These are phyloP conservation scores for Pediacus dermestoides DNA, from an alignment of 2,888 invertebrate genomes.

Conservation along the genomic window DNA sequence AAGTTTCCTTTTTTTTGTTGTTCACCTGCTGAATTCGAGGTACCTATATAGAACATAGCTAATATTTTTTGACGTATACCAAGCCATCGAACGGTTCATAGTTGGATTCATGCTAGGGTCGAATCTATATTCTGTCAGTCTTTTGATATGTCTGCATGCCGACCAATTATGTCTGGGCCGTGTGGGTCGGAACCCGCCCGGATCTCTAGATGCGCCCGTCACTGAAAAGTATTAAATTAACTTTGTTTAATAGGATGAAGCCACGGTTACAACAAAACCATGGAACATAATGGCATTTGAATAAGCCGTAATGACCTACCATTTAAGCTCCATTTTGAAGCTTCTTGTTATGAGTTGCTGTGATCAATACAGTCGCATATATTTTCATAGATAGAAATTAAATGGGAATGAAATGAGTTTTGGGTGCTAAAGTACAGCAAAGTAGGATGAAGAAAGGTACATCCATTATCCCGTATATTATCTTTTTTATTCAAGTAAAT, in stretches of 20 bases:
- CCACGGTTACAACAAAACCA: slow-evolving; percentile 8
- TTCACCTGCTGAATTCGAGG: slow-evolving; percentile 1
- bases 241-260: slow-evolving; percentile 33
- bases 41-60: not conserved
- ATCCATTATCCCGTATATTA: too few relatives aligned
- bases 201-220: slow-evolving; percentile 27
- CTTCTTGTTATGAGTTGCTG: too few relatives aligned
- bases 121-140: slow-evolving; percentile 39
- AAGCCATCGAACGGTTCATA: slow-evolving; percentile 21
- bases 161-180: slow-evolving; percentile 48
- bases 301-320: slow-evolving; percentile 3
- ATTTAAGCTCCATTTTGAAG: too few relatives aligned
- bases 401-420: too few relatives aligned
- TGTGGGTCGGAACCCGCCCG: slow-evolving; percentile 45
- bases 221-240: slow-evolving; percentile 43
- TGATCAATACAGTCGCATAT: too few relatives aligned
- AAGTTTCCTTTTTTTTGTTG: slow-evolving; percentile 1
- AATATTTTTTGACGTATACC: slow-evolving; percentile 4
- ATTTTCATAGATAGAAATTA: too few relatives aligned
- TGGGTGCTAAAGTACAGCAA: too few relatives aligned
- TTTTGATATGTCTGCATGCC: slow-evolving; percentile 46
- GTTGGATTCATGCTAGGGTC: slow-evolving; percentile 34
- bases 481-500: too few relatives aligned
- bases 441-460: too few relatives aligned
- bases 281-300: slow-evolving; percentile 1